These are phyloP conservation scores for Aphelenchoides avenae DNA, from an alignment of 1,140 invertebrate genomes.

Conservation along the genomic window DNA sequence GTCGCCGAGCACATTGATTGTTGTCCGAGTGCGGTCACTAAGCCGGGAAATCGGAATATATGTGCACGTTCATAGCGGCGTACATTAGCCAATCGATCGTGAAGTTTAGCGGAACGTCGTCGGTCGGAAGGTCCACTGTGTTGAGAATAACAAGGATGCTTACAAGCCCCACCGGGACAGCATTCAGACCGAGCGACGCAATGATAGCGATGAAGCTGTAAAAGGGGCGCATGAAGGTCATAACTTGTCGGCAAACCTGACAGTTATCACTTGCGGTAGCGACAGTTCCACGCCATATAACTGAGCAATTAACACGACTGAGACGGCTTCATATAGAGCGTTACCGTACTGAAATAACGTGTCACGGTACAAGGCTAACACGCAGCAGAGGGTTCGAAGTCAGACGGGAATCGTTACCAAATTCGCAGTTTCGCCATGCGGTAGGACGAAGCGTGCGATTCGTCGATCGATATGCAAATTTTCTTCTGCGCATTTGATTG, in stretches of 20 bases:
- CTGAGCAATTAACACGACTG: constrained; percentile 66
- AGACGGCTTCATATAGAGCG: constrained; percentile 65
- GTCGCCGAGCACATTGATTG: constrained; percentile 91
- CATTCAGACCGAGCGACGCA: constrained; percentile 89
- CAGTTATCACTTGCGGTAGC: constrained; percentile 70
- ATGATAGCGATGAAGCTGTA: constrained; percentile 83
- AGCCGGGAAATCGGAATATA: too few relatives aligned
- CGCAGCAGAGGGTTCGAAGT: too few relatives aligned
- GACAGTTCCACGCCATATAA: constrained; percentile 66
- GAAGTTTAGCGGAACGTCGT: constrained; percentile 84
- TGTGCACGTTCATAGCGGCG: too few relatives aligned
- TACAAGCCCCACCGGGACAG: constrained; percentile 86
- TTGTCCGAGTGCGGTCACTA: constrained; percentile 90
- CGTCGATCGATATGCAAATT: constrained; percentile 79
- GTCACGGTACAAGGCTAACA: too few relatives aligned
- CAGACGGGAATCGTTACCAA: constrained; percentile 53
- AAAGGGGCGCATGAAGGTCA: not conserved
- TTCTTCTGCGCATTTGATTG: constrained; percentile 86
- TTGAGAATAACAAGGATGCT: constrained; percentile 95
- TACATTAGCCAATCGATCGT: constrained; percentile 95
- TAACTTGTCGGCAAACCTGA: constrained; percentile 77
- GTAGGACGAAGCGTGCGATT: constrained; percentile 72
- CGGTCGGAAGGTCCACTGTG: constrained; percentile 82
- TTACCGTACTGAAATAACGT: constrained; percentile 67
- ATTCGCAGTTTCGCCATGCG: constrained; percentile 67